phyloP scores from a whole-genome alignment of 1,140 invertebrate genomes.

The Oreohelix idahoensis region DNA sequence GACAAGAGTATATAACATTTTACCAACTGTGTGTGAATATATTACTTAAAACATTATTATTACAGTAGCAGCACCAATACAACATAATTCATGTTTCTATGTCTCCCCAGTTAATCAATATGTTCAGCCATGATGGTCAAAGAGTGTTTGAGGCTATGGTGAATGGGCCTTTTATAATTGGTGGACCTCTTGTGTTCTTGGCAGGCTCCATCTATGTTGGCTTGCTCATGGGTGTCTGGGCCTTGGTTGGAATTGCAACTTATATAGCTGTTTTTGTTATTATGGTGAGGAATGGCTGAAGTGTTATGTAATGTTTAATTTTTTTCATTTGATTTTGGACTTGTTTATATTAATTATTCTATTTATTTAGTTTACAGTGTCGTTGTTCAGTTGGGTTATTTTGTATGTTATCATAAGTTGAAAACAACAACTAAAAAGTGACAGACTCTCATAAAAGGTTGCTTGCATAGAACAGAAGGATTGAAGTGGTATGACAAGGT shows the following conservation, averaged over 20 bases:
- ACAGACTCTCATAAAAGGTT: no score
- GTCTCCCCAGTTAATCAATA: conserved; percentile 78
- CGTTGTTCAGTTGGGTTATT: neutral
- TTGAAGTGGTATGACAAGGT: no score
- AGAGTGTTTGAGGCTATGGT: conserved; percentile 80
- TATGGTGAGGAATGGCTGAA: conserved; percentile 76
- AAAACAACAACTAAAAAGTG: no score
- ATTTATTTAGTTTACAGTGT: conserved; percentile 13
- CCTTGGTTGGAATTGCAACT: conserved; percentile 78
- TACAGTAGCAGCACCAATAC: no score
- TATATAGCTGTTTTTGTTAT: conserved; percentile 80
- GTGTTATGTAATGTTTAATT: no score
- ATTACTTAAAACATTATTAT: no score
- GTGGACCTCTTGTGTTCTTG: conserved; percentile 79
- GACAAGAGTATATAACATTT: no score
- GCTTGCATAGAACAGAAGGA: no score
- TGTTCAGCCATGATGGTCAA: conserved; percentile 81
- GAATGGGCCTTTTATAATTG: conserved; percentile 78
- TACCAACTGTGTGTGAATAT: no score
- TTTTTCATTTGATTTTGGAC: no score
- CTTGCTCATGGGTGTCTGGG: conserved; percentile 78
- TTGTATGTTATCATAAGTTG: neutral
- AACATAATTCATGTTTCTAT: conserved; percentile 7
- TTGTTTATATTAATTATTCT: neutral
- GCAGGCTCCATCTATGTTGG: conserved; percentile 78